Percentiles rank a stretch among this genome's conserved stretches.
Conservation (phyloP, 2,888 invertebrate genomes). For the Calliscelio sp. region DNA sequence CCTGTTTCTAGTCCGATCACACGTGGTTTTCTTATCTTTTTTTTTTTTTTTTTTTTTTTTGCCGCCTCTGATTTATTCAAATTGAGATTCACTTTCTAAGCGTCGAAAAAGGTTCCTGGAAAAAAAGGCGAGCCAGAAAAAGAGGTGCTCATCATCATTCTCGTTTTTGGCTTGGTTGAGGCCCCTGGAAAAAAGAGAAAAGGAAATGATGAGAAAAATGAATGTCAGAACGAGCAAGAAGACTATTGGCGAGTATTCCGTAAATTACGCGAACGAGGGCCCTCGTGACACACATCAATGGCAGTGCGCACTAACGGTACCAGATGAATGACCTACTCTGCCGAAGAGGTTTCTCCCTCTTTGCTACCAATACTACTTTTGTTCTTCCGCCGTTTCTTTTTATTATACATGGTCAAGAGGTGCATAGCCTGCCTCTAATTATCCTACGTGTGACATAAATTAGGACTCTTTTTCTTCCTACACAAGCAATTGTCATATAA, state of each 20-base stretch:
- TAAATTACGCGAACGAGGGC: constrained; percentile 77
- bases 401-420: constrained; percentile 35
- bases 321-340: constrained; percentile 83
- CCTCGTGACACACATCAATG: constrained; percentile 85
- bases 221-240: constrained; percentile 16
- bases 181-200: too few species aligned
- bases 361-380: constrained; percentile 67
- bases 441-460: constrained; percentile 26
- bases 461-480: too few species aligned
- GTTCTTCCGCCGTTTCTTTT: constrained; percentile 71
- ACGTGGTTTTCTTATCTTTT: constrained; percentile 8
- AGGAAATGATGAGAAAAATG: constrained; percentile 20
- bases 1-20: too few species aligned
- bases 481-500: too few species aligned
- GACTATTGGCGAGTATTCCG: constrained; percentile 67
- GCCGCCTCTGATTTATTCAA: constrained; percentile 30
- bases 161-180: neutral
- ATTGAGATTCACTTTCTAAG: constrained; percentile 57
- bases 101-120: constrained; percentile 6
- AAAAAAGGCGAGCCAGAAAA: constrained; percentile 13
- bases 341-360: constrained; percentile 74
- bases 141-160: too few species aligned
- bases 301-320: constrained; percentile 84
- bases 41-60: neutral
- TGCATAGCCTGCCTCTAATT: constrained; percentile 60